Conservation (phyloP, 1,140 invertebrate species). For the Listronotus bonariensis region DNA sequence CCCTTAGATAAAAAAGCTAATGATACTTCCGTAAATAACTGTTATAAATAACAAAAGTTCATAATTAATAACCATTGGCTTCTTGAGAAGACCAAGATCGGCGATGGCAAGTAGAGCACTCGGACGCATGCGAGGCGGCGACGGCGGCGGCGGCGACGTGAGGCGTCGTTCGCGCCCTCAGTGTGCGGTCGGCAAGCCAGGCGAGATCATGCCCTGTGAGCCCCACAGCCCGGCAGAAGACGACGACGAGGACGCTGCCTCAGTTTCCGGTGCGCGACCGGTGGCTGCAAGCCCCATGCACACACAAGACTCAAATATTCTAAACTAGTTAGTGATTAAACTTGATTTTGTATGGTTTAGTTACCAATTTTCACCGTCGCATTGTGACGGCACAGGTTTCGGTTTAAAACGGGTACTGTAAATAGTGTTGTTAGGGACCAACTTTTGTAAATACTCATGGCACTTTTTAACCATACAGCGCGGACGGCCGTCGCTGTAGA, state of each 20-base stretch:
- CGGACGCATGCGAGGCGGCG: conserved; percentile 21
- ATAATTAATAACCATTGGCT: conserved; percentile 23
- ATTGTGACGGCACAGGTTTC: conserved; percentile 44
- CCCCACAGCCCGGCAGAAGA: conserved; percentile 47
- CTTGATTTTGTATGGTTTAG: conserved; percentile 37
- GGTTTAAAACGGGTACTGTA: conserved; percentile 54
- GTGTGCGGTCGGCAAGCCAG: conserved; percentile 52
- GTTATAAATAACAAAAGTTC: conserved; percentile 8
- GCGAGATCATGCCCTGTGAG: conserved; percentile 53
- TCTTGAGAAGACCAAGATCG: conserved; percentile 24
- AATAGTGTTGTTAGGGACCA: conserved; percentile 55
- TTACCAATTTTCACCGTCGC: conserved; percentile 22
- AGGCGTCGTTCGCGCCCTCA: conserved; percentile 39
- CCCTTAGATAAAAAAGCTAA: too few relatives aligned
- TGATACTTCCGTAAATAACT: too few relatives aligned
- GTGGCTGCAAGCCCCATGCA: conserved; percentile 24
- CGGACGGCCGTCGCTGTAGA: conserved; percentile 45
- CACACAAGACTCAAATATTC: conserved; percentile 28
- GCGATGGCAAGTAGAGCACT: conserved; percentile 4
- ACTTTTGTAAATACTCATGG: conserved; percentile 46
- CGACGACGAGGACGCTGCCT: conserved; percentile 47
- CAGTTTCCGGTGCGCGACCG: conserved; percentile 34
- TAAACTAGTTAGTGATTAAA: conserved; percentile 37
- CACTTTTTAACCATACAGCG: conserved; percentile 47
- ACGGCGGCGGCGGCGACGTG: conserved; percentile 13